Conservation (phyloP, 2,888 invertebrate species). For the Tortricodes alternella region DNA sequence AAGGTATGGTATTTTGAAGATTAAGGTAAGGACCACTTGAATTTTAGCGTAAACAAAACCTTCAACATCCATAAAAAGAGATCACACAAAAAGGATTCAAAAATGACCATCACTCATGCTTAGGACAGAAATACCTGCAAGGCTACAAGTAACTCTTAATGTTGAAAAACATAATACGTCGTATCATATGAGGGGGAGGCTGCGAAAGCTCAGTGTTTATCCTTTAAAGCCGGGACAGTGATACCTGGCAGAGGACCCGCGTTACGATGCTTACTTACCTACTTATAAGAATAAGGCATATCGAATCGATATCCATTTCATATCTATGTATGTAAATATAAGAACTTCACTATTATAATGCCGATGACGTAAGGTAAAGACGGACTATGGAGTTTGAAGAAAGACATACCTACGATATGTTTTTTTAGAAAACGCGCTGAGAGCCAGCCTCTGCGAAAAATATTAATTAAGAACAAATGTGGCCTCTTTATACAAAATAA, state of each 20-base stretch:
- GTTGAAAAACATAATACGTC: conserved; percentile 37
- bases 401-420: too few relatives aligned
- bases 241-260: conserved; percentile 47
- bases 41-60: background rate
- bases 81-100: conserved; percentile 1
- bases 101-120: conserved; percentile 11
- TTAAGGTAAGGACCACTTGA: too few relatives aligned
- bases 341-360: too few relatives aligned
- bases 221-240: conserved; percentile 50
- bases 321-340: too few relatives aligned
- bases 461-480: too few relatives aligned
- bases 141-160: conserved; percentile 12
- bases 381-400: too few relatives aligned
- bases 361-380: too few relatives aligned
- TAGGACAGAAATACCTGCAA: background rate
- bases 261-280: conserved; percentile 29
- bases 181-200: conserved; percentile 42
- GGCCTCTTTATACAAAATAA: too few relatives aligned
- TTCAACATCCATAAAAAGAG: background rate
- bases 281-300: background rate
- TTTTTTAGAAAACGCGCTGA: too few relatives aligned
- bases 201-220: conserved; percentile 50
- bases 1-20: too few relatives aligned
- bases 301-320: too few relatives aligned
- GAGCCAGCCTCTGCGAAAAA: too few relatives aligned